Base-by-base conservation (phyloP, 2,888 invertebrate species). In the Pseudanteris insignis region DNA sequence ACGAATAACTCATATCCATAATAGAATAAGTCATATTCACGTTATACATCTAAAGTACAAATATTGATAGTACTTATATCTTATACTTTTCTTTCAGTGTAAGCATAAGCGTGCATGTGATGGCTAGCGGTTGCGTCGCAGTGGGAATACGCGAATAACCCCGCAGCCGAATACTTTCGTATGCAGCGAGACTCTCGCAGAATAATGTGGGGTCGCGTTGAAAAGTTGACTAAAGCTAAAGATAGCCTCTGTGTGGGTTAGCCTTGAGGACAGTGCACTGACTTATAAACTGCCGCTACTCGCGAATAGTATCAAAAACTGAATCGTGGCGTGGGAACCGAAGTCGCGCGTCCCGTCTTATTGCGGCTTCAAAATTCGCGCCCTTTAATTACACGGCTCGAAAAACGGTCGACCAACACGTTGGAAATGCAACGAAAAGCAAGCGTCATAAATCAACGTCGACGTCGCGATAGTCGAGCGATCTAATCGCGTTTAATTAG, bases 141-240 rank as follows among this genome's bases (percentile, higher is more conserved):
- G 51, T 68, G 62, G 62, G 61, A 60, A 54, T 62, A 61, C 64
- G 63, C 62, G 66, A 69, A 67, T 68, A 67, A 67, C 48, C 26
- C 37, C 55, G 24, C 60, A 55, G 34, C 41, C 58, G 63, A 66
- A 62, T 57, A 58, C 67, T 63, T 63, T 63, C 50, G 57, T 57
- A 63, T 65, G 59, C 54, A 55, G 69, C 44, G 58, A 59, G 69
- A 67, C 70, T 67, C 50, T 64, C 44, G 55, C 55, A 47, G 71
- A 70, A 72, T 70, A 73, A 70, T 68, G 63, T 51, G 57, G 66
- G 65, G 65, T 66, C 64, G 64, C 66, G 64, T 57, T 65, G 68
- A 70, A 73, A 71, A 73, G 70, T 71, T 73, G 67, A 64, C 67
- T 67, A 64, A 60, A 60, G 70, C 71, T 75, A 74, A 72, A 74